Percentiles rank a stretch among this genome's conserved stretches.
phyloP scores from a whole-genome alignment of 2,113 vertebrate species.

The Vidua chalybeata region DNA sequence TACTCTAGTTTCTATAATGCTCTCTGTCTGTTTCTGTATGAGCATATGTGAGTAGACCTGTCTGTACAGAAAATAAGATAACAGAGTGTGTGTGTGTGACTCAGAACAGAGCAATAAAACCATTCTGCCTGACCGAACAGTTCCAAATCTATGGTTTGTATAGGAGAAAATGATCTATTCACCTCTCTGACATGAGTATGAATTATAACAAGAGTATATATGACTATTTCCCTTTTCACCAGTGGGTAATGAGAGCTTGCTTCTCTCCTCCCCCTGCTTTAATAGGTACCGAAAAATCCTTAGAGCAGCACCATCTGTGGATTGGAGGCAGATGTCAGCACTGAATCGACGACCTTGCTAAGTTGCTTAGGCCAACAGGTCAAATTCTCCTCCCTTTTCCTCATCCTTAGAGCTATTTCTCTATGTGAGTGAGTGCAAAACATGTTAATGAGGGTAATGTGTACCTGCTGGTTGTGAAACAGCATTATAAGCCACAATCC shows the following conservation, averaged over 20 bases:
- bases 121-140: not conserved
- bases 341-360: not conserved
- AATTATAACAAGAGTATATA: not conserved
- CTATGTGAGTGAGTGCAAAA: not conserved
- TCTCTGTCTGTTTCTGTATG: not conserved
- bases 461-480: not conserved
- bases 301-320: not conserved
- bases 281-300: not conserved
- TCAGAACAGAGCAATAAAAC: not conserved
- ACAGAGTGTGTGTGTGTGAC: rapidly evolving
- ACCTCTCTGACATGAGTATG: not conserved
- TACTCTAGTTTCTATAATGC: not conserved
- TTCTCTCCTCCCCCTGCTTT: not conserved
- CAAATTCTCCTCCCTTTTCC: not conserved
- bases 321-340: not conserved
- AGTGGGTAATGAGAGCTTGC: not conserved
- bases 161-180: not conserved
- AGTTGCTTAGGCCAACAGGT: not conserved
- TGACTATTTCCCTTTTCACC: not conserved
- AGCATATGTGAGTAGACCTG: not conserved
- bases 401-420: not conserved
- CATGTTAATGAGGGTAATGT: not conserved
- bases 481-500: not conserved
- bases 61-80: not conserved
- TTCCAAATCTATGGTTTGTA: not conserved